Percentiles rank a stretch among this genome's conserved stretches.
Evolutionary conservation across 1,140 invertebrate species (phyloP).

Genomic region (Bombus haemorrhoidalis): DNA sequence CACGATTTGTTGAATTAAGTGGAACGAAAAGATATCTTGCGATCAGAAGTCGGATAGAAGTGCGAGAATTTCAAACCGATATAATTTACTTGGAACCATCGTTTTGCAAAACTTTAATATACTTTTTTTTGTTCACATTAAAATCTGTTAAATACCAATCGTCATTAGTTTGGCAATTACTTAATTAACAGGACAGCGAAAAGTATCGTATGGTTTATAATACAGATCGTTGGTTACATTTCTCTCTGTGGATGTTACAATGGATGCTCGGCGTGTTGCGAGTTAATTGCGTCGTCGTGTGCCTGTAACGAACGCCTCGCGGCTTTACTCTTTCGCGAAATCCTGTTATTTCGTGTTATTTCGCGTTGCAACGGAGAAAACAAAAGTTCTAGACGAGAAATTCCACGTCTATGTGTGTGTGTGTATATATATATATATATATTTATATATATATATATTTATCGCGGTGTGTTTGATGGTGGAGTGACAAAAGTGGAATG

Average conservation of each 20-base stretch:
- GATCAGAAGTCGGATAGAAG: background rate
- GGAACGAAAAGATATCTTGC: constrained; percentile 4
- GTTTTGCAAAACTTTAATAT: background rate
- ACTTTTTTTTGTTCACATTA: background rate
- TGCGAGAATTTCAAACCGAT: background rate
- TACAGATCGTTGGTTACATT: background rate
- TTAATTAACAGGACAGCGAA: constrained; percentile 12
- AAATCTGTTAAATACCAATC: background rate
- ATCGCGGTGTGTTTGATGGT: background rate
- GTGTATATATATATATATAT: too few relatives aligned
- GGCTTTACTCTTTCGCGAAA: constrained; percentile 7
- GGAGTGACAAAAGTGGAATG: background rate
- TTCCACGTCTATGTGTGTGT: background rate
- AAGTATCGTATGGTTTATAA: background rate
- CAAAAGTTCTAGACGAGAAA: background rate
- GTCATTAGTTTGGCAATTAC: constrained; percentile 9
- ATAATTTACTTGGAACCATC: background rate
- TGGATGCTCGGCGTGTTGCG: background rate
- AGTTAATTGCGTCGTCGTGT: constrained; percentile 13
- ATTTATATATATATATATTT: background rate
- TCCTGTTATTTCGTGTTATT: background rate
- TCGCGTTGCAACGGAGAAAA: background rate
- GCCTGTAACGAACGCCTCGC: constrained; percentile 7
- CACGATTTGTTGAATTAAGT: background rate
- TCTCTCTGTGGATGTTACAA: background rate